Evolutionary conservation across 2,113 vertebrate species (phyloP), one percentile per base, ranked within the genome.

Genomic region (Forbesichthys agassizii): DNA sequence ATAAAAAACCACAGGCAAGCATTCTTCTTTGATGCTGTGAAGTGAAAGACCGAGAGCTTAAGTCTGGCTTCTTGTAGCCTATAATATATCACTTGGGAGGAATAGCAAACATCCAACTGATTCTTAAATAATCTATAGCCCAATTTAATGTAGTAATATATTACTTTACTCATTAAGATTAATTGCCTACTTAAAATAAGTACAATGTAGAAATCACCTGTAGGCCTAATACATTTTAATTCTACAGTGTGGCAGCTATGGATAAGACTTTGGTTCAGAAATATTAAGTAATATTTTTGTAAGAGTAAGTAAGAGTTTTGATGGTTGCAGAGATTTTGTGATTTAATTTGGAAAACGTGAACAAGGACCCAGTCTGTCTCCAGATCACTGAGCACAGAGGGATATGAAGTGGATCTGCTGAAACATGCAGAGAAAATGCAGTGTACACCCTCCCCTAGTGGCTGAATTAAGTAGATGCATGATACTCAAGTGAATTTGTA

Each of bases 11-110:
- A 68, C 36, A 59, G 88, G 88, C 86, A 6, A 67, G 64, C 42
- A 66, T 69, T 78, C 76, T 78, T 84, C 82, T 90, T 84, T 78
- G 80, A 84, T 77, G 82, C 85, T 84, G 78, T 67, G 69, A 64
- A 80, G 77, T 84, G 81, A 80, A 68, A 82, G 67, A 76, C 71
- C 77, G 59, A 58, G 67, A 61, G 74, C 71, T 76, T 72, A 72
- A 27, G 76, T 76, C 68, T 66, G 74, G 65, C 75, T 77, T 88
- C 77, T 84, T 89, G 75, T 77, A 88, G 36, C 5, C 36, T 42
- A 7, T 8, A 83, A 88, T 88, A 75, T 80, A 90, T 85, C 57
- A 62, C 63, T 68, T 33, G 64, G 73, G 69, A 69, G 63, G 67
- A 81, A 79, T 84, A 69, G 69, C 66, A 80, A 73, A 61, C 74